Evolutionary conservation across 2,797 vertebrate species (phyloP).

Genomic region (Betta splendens): DNA sequence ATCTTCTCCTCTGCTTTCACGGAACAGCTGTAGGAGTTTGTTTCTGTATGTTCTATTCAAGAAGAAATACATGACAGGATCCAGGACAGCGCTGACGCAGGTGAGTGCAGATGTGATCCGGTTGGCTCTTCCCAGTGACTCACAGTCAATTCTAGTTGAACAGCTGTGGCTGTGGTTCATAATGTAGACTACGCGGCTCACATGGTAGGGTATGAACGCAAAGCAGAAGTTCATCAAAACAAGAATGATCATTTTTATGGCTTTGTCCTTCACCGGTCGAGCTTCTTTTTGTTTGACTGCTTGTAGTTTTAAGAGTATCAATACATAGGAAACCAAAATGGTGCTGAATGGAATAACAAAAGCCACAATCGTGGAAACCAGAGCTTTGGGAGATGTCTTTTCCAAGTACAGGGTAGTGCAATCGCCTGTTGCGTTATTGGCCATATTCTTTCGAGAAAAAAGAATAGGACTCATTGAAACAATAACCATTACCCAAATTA

Average conservation of each 20-base stretch:
- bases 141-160: not conserved
- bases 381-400: conserved; percentile 55
- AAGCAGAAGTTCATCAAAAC: conserved; percentile 76
- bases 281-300: conserved; percentile 45
- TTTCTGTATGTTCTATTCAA: conserved; percentile 69
- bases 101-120: conserved; percentile 79
- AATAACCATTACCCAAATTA: conserved; percentile 71
- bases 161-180: conserved; percentile 3
- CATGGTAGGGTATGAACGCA: conserved; percentile 80
- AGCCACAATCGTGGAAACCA: conserved; percentile 76
- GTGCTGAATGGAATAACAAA: conserved; percentile 73
- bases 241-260: conserved; percentile 73
- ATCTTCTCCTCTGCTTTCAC: conserved; percentile 28
- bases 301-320: conserved; percentile 76
- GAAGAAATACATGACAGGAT: conserved; percentile 83
- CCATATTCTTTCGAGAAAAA: conserved; percentile 33
- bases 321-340: conserved; percentile 69
- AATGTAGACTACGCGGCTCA: conserved; percentile 77
- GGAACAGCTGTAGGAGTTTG: conserved; percentile 63
- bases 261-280: conserved; percentile 63
- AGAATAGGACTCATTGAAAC: conserved; percentile 70
- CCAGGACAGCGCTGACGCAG: conserved; percentile 75
- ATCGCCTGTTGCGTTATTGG: conserved; percentile 38
- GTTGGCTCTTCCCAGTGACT: conserved; percentile 62
- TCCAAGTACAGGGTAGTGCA: conserved; percentile 79